These are phyloP conservation scores for Pogonophryne albipinna DNA, from an alignment of 2,797 vertebrate species.

Conservation along the genomic window DNA sequence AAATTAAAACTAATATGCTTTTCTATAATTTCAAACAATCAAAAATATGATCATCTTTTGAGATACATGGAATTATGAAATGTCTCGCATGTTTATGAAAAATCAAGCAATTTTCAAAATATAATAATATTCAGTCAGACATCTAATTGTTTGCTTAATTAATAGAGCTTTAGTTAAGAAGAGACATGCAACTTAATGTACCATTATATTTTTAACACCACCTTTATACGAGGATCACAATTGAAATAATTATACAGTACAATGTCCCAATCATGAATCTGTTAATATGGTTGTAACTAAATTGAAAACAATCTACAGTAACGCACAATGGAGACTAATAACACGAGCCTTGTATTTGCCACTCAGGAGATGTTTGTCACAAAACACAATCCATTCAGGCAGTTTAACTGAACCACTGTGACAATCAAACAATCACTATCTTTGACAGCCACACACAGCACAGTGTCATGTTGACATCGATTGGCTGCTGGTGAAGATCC, in stretches of 20 bases:
- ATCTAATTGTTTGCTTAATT: not conserved
- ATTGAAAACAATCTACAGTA: not conserved
- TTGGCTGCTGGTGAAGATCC: constrained; percentile 27
- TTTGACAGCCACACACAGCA: constrained; percentile 56
- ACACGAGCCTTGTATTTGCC: constrained; percentile 15
- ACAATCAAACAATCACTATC: constrained; percentile 41
- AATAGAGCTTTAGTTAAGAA: not conserved
- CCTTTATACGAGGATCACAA: not conserved
- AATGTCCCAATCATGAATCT: not conserved
- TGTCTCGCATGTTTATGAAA: not conserved
- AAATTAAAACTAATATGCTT: not conserved
- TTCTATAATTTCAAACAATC: not conserved
- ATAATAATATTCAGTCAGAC: not conserved
- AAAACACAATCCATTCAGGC: constrained; percentile 48
- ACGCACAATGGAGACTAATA: constrained; percentile 10
- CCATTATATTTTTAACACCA: not conserved
- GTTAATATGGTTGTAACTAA: not conserved
- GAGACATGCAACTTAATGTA: not conserved
- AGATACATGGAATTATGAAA: not conserved
- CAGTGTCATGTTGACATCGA: constrained; percentile 35
- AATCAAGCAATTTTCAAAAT: not conserved
- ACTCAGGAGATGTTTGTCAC: constrained; percentile 36
- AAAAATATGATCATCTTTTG: not conserved
- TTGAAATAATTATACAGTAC: not conserved
- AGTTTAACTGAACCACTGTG: constrained; percentile 43